Evolutionary conservation across 2,797 vertebrate species (phyloP).

Genomic region (Macropus fuliginosus): DNA sequence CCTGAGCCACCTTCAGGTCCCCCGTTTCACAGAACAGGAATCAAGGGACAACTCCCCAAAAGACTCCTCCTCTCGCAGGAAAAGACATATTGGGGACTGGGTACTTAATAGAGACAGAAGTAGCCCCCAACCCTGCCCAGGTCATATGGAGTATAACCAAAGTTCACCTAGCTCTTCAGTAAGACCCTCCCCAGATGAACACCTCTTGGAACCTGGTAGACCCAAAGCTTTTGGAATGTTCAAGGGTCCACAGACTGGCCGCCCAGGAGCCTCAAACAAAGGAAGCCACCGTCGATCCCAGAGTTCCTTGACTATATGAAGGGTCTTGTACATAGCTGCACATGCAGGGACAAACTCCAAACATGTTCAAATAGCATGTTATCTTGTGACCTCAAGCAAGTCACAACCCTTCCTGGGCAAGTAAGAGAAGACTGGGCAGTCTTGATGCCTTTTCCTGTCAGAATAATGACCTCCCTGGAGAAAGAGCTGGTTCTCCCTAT

Average conservation of each 20-base stretch:
- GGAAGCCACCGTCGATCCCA: slow-evolving; percentile 84
- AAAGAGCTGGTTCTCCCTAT: not conserved
- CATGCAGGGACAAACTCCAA: not conserved
- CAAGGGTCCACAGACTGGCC: not conserved
- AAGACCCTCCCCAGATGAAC: slow-evolving; percentile 57
- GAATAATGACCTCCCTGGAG: slow-evolving; percentile 24
- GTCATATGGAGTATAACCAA: slow-evolving; percentile 63
- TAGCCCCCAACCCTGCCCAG: slow-evolving; percentile 55
- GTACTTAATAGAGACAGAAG: slow-evolving; percentile 45
- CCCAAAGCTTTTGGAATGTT: slow-evolving; percentile 33
- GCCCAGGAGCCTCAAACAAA: not conserved
- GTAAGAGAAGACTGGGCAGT: not conserved
- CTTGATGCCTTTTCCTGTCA: not conserved
- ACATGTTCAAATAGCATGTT: not conserved
- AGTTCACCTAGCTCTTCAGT: slow-evolving; percentile 16
- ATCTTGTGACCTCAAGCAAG: not conserved
- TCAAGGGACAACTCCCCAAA: slow-evolving; percentile 12
- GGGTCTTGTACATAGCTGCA: not conserved
- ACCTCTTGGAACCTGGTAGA: slow-evolving; percentile 26
- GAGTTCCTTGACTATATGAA: slow-evolving; percentile 86
- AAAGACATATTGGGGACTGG: slow-evolving; percentile 39
- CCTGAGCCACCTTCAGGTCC: slow-evolving; percentile 29
- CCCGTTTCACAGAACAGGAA: slow-evolving; percentile 61
- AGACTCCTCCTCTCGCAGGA: slow-evolving; percentile 16
- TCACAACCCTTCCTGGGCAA: not conserved